Base-by-base conservation (phyloP, 2,888 invertebrate species). In the Diabrotica balteata region DNA sequence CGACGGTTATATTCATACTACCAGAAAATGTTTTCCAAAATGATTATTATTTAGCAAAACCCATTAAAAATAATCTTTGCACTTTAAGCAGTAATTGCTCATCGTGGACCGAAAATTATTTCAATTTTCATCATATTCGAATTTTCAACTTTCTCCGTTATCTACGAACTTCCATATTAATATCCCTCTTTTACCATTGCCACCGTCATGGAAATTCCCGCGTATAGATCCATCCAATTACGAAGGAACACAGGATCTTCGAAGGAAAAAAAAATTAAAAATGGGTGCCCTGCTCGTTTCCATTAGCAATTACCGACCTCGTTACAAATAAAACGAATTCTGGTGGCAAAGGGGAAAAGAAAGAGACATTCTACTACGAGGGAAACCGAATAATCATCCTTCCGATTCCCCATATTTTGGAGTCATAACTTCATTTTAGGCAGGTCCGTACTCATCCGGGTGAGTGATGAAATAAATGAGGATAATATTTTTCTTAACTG, bases 351-450 rank as follows among this genome's bases (percentile, higher is more conserved):
- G 44, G 44, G 45, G 45, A 22, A 32, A 22, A 52, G 61, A 50
- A 43, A 43, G 50, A 53, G 60, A 59, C 52, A 60, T 45, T 66
- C 44, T 47, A 45, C 62, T 55, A 47, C 32, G 60, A 68, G 70
- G 70, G 66, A 71, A 63, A 73, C 76, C 72, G 77, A 77, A 79
- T 78, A 80, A 79, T 79, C 77, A 79, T 78, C 78, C 78, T 78
- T 78, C 77, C 74, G 76, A 75, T 78, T 79, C 79, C 79, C 78
- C 68, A 79, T 79, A 80, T 80, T 79, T 80, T 76, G 78, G 76
- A 79, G 78, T 79, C 79, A 80, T 80, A 79, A 78, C 79, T 75
- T 77, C 75, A 75, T 75, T 68, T 75, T 72, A 62, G 47, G 52
- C 60, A 60, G 67, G 47, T n/a, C 50, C 76, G 76, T 69, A 73